These are phyloP conservation scores for Telmatochromis brachygnathus DNA, from an alignment of 2,113 vertebrate species.

Conservation along the genomic window DNA sequence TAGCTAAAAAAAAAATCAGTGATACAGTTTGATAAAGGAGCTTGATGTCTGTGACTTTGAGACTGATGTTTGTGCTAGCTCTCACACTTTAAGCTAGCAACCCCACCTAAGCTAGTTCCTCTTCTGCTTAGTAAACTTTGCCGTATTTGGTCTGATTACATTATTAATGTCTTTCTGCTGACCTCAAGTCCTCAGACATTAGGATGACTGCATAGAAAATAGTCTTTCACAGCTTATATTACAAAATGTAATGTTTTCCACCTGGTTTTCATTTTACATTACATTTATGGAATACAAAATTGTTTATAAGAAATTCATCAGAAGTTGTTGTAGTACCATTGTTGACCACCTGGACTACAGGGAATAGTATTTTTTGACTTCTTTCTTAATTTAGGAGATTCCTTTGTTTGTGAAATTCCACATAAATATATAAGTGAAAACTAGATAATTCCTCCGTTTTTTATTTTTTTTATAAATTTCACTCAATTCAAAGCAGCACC, in stretches of 20 bases:
- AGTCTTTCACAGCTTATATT: not conserved
- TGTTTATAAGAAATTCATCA: not conserved
- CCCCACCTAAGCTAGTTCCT: not conserved
- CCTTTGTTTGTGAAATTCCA: not conserved
- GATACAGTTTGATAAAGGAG: not conserved
- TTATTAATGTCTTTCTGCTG: not conserved
- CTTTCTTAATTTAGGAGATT: not conserved
- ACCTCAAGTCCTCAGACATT: not conserved
- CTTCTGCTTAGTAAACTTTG: not conserved
- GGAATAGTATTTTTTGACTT: accelerated
- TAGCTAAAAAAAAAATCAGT: not conserved
- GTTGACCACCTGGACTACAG: not conserved
- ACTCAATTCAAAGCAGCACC: not conserved
- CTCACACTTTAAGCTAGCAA: not conserved
- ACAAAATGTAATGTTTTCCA: not conserved
- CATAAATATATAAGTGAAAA: not conserved
- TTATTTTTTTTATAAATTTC: not conserved
- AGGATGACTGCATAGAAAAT: not conserved
- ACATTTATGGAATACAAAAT: not conserved
- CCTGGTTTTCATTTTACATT: not conserved
- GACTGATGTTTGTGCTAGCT: not conserved
- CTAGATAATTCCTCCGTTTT: accelerated
- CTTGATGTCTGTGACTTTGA: not conserved
- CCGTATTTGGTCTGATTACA: accelerated
- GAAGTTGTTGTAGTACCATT: not conserved